Conservation (phyloP, 2,797 vertebrate genomes). For the Paguma larvata region DNA sequence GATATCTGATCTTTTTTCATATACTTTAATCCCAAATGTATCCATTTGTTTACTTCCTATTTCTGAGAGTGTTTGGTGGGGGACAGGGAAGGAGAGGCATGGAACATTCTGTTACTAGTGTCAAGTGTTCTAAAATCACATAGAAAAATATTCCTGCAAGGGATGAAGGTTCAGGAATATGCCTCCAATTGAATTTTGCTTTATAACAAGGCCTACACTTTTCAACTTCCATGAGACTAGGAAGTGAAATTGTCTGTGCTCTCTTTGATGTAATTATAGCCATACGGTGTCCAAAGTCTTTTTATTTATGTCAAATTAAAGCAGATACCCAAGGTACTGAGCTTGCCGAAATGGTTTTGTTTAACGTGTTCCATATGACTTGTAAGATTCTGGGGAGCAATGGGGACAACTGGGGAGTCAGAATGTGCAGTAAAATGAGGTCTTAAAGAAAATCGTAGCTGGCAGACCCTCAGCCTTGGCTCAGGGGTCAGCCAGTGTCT, state of each 20-base stretch:
- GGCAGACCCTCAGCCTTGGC: neutral
- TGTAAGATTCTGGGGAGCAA: neutral
- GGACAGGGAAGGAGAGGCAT: too few relatives aligned
- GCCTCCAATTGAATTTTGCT: neutral
- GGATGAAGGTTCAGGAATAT: neutral
- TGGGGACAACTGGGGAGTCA: neutral
- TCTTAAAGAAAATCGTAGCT: neutral
- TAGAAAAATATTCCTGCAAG: neutral
- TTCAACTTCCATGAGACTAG: neutral
- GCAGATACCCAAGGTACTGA: neutral
- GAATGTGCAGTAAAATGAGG: neutral
- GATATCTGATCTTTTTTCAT: neutral
- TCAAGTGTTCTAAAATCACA: neutral
- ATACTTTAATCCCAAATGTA: neutral
- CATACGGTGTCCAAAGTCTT: neutral
- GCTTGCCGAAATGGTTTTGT: neutral
- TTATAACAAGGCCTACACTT: slow-evolving; percentile 1
- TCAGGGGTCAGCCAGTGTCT: neutral
- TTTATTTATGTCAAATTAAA: slow-evolving; percentile 53
- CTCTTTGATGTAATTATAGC: slow-evolving; percentile 47
- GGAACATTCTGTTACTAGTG: neutral
- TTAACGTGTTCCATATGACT: neutral
- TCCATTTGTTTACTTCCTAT: slow-evolving; percentile 19
- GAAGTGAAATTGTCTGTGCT: slow-evolving; percentile 13
- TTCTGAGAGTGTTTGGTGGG: neutral